phyloP scores from a whole-genome alignment of 2,113 vertebrate species.

The Spheniscus mendiculus region DNA sequence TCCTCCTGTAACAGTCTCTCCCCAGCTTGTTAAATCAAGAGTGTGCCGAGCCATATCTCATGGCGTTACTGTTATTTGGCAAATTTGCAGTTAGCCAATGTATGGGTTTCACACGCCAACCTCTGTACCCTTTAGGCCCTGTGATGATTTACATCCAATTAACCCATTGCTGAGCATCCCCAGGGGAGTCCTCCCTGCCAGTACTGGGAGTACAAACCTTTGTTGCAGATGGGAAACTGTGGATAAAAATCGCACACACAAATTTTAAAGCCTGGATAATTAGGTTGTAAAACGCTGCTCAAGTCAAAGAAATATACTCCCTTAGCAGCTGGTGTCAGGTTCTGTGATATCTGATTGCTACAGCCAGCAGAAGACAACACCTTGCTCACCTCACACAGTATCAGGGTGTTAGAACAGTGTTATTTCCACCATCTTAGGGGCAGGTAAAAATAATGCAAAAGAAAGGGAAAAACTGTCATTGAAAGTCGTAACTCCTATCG shows the following conservation, averaged over 20 bases:
- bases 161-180: not conserved
- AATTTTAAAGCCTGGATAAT: not conserved
- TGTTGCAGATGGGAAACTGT: not conserved
- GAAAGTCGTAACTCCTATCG: not conserved
- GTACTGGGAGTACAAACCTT: not conserved
- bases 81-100: not conserved
- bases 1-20: not conserved
- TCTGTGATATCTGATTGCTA: not conserved
- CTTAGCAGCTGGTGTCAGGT: not conserved
- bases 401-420: fast-evolving
- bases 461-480: not conserved
- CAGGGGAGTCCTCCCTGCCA: not conserved
- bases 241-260: not conserved
- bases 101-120: not conserved
- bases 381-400: not conserved
- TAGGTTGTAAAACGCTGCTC: not conserved
- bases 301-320: not conserved
- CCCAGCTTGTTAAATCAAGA: not conserved
- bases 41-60: not conserved
- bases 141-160: not conserved
- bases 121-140: not conserved
- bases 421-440: not conserved
- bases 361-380: not conserved
- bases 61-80: fast-evolving
- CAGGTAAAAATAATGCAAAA: not conserved